These are phyloP conservation scores for Crotalus tigris DNA, from an alignment of 2,113 vertebrate species.

Conservation along the genomic window DNA sequence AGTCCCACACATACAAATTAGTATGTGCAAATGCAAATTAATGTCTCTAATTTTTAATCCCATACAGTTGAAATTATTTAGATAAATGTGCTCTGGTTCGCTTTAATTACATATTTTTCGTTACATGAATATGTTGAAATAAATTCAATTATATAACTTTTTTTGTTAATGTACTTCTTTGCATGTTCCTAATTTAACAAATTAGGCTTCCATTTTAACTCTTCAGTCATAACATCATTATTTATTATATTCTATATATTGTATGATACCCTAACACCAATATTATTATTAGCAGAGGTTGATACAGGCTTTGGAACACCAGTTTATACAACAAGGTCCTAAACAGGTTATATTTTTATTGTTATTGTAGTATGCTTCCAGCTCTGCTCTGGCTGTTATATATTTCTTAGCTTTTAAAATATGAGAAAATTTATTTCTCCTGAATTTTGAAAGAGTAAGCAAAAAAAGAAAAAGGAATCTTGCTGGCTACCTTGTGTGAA, in stretches of 20 bases:
- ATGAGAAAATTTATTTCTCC: not conserved
- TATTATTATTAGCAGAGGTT: not conserved
- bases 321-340: not conserved
- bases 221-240: not conserved
- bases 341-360: not conserved
- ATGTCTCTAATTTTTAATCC: not conserved
- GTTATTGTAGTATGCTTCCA: not conserved
- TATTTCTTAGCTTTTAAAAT: not conserved
- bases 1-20: not conserved
- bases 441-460: not conserved
- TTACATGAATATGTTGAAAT: not conserved
- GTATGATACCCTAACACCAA: not conserved
- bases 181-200: not conserved
- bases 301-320: not conserved
- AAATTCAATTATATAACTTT: not conserved
- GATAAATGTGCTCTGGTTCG: not conserved
- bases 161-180: not conserved
- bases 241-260: not conserved
- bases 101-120: not conserved
- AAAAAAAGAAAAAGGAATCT: not conserved
- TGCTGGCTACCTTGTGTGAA: not conserved
- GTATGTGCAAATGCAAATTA: not conserved
- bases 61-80: not conserved
- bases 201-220: not conserved
- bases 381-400: not conserved